Evolutionary conservation across 2,888 invertebrate species (phyloP).

Genomic region (Eilema sororculum): DNA sequence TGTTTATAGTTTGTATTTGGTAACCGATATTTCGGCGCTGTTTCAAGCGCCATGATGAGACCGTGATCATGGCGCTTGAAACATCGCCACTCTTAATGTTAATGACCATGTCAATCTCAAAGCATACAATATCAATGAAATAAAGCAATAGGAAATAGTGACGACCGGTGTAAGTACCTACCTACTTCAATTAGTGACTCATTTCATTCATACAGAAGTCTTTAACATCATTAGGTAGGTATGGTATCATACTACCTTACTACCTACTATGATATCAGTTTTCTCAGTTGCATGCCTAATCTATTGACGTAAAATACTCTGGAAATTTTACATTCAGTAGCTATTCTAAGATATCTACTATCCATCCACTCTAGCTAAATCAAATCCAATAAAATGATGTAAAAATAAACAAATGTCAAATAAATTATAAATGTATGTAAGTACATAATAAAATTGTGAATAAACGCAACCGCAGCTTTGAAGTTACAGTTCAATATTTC

Average conservation of each 20-base stretch:
- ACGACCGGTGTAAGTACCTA: too few relatives aligned
- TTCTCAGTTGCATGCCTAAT: neutral
- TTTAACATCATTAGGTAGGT: neutral
- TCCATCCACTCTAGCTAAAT: neutral
- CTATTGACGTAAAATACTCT: neutral
- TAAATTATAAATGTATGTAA: neutral
- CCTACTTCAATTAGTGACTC: neutral
- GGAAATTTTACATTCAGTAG: neutral
- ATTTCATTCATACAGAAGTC: neutral
- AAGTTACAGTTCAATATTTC: neutral
- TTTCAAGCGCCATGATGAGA: too few relatives aligned
- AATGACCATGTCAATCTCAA: too few relatives aligned
- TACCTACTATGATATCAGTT: neutral
- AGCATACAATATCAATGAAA: constrained; percentile 1
- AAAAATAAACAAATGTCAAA: neutral
- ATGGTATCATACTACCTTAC: too few relatives aligned
- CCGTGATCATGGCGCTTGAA: too few relatives aligned
- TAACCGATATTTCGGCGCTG: too few relatives aligned
- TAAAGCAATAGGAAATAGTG: neutral
- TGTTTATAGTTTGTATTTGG: too few relatives aligned
- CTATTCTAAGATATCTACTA: too few relatives aligned
- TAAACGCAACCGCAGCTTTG: neutral
- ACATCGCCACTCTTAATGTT: too few relatives aligned
- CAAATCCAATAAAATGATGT: neutral
- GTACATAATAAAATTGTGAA: neutral